A percentile compares a stretch with the other conserved stretches of the same genome.
phyloP scores from a whole-genome alignment of 2,888 invertebrate genomes.

The Yponomeuta plumbellus region DNA sequence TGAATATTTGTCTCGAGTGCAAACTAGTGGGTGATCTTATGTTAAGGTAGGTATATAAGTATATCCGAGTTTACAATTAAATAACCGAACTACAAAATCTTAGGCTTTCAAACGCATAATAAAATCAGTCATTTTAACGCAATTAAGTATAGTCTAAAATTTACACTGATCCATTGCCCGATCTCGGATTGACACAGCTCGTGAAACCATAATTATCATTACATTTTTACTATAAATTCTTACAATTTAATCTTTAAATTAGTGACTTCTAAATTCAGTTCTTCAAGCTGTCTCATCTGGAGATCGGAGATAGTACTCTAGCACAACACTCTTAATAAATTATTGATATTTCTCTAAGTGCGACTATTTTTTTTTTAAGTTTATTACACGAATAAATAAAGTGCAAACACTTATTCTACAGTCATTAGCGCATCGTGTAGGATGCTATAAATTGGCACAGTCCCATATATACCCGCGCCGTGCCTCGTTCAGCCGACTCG shows the following conservation, averaged over 20 bases:
- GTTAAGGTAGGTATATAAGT: slow-evolving; percentile 41
- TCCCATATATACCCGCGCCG: slow-evolving; percentile 52
- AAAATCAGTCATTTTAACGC: slow-evolving; percentile 76
- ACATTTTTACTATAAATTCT: slow-evolving; percentile 69
- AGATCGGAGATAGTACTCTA: slow-evolving; percentile 69
- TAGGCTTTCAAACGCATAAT: slow-evolving; percentile 74
- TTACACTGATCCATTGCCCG: slow-evolving; percentile 70
- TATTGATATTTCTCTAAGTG: slow-evolving; percentile 77
- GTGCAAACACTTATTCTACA: slow-evolving; percentile 78
- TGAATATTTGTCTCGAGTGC: slow-evolving; percentile 63
- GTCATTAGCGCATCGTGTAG: slow-evolving; percentile 60
- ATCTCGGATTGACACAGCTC: slow-evolving; percentile 66
- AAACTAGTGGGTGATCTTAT: slow-evolving; percentile 72
- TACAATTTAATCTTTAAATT: slow-evolving; percentile 71
- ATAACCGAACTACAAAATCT: slow-evolving; percentile 71
- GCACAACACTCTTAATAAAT: slow-evolving; percentile 77
- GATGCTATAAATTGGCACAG: slow-evolving; percentile 73
- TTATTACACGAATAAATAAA: slow-evolving; percentile 77
- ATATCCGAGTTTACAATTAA: slow-evolving; percentile 57
- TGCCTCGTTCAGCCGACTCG: slow-evolving; percentile 13
- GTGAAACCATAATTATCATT: slow-evolving; percentile 57
- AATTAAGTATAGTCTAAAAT: slow-evolving; percentile 74
- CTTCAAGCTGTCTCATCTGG: slow-evolving; percentile 63
- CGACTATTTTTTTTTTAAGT: slow-evolving; percentile 74
- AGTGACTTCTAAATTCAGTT: slow-evolving; percentile 67